A percentile compares a stretch with the other conserved stretches of the same genome.
These are phyloP conservation scores for Odontophorus gujanensis DNA, from an alignment of 2,113 vertebrate species.

Conservation along the genomic window DNA sequence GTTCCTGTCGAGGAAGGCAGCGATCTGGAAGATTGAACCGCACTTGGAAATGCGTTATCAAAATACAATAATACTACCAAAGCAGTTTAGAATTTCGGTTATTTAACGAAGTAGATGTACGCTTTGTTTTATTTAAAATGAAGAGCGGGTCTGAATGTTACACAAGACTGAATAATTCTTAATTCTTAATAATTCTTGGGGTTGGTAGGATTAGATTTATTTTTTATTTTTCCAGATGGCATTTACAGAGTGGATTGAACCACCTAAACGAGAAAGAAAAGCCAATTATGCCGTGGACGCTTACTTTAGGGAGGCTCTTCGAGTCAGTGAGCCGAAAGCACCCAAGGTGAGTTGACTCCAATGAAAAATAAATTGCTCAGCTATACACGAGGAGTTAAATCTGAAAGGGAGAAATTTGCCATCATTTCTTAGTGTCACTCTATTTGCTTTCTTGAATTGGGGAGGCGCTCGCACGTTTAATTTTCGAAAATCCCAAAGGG, in stretches of 20 bases:
- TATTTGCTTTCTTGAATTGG: not conserved
- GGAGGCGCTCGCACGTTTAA: not conserved
- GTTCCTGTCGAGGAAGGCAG: not conserved
- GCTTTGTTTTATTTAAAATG: not conserved
- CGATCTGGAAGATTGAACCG: not conserved
- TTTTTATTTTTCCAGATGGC: slow-evolving; percentile 80
- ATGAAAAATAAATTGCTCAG: not conserved
- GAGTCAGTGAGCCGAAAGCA: slow-evolving; percentile 98
- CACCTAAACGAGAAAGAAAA: slow-evolving; percentile 97
- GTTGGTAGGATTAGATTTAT: not conserved
- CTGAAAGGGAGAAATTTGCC: not conserved
- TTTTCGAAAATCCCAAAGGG: not conserved
- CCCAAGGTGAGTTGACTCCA: slow-evolving; percentile 86
- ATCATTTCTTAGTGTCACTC: not conserved
- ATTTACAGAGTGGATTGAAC: slow-evolving; percentile 98
- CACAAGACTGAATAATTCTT: not conserved
- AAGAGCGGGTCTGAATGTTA: not conserved
- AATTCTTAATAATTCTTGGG: not conserved
- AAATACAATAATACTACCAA: not conserved
- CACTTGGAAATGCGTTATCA: not conserved
- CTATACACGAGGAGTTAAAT: not conserved
- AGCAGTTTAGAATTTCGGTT: not conserved
- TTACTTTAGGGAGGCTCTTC: slow-evolving; percentile 96
- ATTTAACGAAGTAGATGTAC: not conserved
- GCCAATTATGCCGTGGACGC: slow-evolving; percentile 98